A percentile compares a stretch with the other conserved stretches of the same genome.
Evolutionary conservation across 2,888 invertebrate genomes (phyloP).

Genomic region (Drosophila aldrichi): DNA sequence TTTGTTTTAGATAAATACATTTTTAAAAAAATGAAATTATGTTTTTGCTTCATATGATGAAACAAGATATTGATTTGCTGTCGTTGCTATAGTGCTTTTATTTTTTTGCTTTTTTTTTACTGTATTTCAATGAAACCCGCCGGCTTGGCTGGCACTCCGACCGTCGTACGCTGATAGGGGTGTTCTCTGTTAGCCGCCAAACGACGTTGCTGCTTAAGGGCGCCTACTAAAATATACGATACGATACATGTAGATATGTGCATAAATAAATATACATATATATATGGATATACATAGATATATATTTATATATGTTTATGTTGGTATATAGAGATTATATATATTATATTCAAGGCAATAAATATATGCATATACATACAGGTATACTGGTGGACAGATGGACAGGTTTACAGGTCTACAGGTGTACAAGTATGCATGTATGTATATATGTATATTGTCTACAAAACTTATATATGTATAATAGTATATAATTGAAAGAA

Average conservation of each 20-base stretch:
- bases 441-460: conserved; percentile 53
- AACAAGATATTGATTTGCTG: conserved; percentile 43
- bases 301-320: conserved; percentile 30
- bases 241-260: conserved; percentile 72
- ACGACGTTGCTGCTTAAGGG: conserved; percentile 91
- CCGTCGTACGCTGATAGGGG: conserved; percentile 96
- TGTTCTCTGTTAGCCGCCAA: conserved; percentile 94
- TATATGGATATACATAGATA: conserved; percentile 32
- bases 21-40: conserved; percentile 15
- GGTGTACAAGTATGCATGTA: not conserved
- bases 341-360: conserved; percentile 46
- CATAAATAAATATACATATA: conserved; percentile 49
- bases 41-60: conserved; percentile 25
- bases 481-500: conserved; percentile 21
- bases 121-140: conserved; percentile 84
- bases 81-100: conserved; percentile 12
- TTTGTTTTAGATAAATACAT: conserved; percentile 30
- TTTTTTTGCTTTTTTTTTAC: conserved; percentile 19
- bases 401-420: not conserved
- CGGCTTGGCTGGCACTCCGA: conserved; percentile 90
- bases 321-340: conserved; percentile 33
- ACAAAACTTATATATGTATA: conserved; percentile 41
- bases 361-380: conserved; percentile 34
- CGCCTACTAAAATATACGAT: conserved; percentile 85
- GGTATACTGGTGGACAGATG: not conserved